These are phyloP conservation scores for Penaeus chinensis DNA, from an alignment of 1,140 invertebrate species.

Conservation along the genomic window DNA sequence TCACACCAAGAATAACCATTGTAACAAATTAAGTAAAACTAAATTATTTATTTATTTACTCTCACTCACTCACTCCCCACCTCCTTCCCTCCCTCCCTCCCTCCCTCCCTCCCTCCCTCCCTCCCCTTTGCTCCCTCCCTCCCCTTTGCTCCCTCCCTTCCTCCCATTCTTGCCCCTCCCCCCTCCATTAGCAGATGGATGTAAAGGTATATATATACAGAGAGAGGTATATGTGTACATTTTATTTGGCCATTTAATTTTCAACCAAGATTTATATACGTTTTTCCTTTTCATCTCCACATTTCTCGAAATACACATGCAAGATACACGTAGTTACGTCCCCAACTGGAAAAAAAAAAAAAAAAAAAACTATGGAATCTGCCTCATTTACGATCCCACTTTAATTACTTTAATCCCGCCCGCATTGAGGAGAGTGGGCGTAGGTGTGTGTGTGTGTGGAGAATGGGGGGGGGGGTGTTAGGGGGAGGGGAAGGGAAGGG, in stretches of 20 bases:
- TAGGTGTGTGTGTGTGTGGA: no score
- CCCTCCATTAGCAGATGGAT: not conserved
- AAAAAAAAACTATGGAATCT: no score
- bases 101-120: not conserved
- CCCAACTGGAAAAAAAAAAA: no score
- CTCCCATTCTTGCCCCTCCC: not conserved
- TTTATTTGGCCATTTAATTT: not conserved
- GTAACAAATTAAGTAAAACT: no score
- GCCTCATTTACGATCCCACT: no score
- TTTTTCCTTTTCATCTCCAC: no score
- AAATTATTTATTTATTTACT: no score
- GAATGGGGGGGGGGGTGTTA: not conserved
- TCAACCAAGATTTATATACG: no score
- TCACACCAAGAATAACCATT: not conserved
- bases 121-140: not conserved
- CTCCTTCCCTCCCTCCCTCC: not conserved
- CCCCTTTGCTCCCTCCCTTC: not conserved
- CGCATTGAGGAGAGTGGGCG: no score
- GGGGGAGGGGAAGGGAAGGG: not conserved
- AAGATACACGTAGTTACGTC: no score
- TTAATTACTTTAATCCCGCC: no score
- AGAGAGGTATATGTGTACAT: not conserved
- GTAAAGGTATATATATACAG: not conserved
- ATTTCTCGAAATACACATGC: no score
- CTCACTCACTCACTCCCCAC: not conserved